These are phyloP conservation scores for Lycorma delicatula DNA, from an alignment of 1,140 invertebrate genomes.

Conservation along the genomic window DNA sequence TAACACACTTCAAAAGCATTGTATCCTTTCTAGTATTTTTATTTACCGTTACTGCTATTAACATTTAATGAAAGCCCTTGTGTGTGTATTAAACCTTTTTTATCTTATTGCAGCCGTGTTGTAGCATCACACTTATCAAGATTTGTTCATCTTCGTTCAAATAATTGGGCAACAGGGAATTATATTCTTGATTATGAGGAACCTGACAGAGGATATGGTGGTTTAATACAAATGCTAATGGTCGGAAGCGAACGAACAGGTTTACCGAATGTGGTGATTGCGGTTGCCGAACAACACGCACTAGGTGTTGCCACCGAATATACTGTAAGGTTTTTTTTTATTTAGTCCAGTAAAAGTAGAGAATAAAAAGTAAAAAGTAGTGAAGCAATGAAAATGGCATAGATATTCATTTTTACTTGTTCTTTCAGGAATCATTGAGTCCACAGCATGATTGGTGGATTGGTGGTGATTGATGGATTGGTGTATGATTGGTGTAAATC, in stretches of 20 bases:
- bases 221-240: slow-evolving; percentile 46
- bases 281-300: slow-evolving; percentile 50
- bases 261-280: slow-evolving; percentile 47
- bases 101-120: slow-evolving; percentile 37
- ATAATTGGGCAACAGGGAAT: slow-evolving; percentile 51
- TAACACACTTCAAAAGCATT: background rate
- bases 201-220: slow-evolving; percentile 47
- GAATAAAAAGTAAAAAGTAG: no score
- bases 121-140: slow-evolving; percentile 50
- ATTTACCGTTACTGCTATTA: no score
- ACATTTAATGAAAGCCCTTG: no score
- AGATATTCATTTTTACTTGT: no score
- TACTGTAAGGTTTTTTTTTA: slow-evolving; percentile 38
- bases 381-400: no score
- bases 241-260: slow-evolving; percentile 52
- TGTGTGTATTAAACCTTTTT: no score
- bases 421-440: no score
- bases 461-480: no score
- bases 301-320: slow-evolving; percentile 45
- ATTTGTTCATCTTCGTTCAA: slow-evolving; percentile 40
- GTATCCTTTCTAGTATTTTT: background rate
- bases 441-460: no score
- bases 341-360: no score
- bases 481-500: no score
- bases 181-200: slow-evolving; percentile 55